These are phyloP conservation scores for Tapirus terrestris DNA, from an alignment of 2,113 vertebrate genomes.

Conservation along the genomic window DNA sequence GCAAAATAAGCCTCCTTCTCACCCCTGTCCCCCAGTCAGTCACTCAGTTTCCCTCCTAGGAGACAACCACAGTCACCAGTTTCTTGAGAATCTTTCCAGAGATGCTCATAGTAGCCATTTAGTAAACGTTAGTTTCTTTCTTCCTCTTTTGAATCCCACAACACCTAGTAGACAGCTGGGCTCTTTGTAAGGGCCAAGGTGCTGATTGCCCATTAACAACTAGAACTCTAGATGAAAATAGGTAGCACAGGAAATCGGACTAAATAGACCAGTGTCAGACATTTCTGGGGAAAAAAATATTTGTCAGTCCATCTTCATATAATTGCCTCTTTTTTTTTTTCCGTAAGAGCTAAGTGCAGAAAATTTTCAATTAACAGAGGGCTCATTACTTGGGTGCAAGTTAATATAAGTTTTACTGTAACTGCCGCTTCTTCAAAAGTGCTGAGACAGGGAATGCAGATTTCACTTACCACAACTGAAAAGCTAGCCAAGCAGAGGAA, in stretches of 20 bases:
- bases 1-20: not conserved
- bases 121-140: conserved; percentile 23
- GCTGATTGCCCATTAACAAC: not conserved
- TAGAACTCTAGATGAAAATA: conserved; percentile 34
- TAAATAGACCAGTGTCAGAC: not conserved
- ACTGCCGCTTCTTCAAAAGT: conserved; percentile 71
- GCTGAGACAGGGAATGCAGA: conserved; percentile 71
- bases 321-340: conserved; percentile 4
- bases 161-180: not conserved
- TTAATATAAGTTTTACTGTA: conserved; percentile 77
- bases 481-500: conserved; percentile 73
- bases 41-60: not conserved
- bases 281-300: conserved; percentile 18
- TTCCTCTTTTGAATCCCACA: not conserved
- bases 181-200: not conserved
- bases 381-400: conserved; percentile 69
- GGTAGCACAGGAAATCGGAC: not conserved
- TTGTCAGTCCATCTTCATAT: conserved; percentile 49
- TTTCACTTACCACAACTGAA: conserved; percentile 75
- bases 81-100: conserved; percentile 31
- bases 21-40: not conserved
- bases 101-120: conserved; percentile 3
- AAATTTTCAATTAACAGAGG: conserved; percentile 69
- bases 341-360: conserved; percentile 28
- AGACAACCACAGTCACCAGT: not conserved